Evolutionary conservation across 1,140 invertebrate species (phyloP), one percentile per base, ranked within the genome.

Genomic region (Anthonomus grandis): DNA sequence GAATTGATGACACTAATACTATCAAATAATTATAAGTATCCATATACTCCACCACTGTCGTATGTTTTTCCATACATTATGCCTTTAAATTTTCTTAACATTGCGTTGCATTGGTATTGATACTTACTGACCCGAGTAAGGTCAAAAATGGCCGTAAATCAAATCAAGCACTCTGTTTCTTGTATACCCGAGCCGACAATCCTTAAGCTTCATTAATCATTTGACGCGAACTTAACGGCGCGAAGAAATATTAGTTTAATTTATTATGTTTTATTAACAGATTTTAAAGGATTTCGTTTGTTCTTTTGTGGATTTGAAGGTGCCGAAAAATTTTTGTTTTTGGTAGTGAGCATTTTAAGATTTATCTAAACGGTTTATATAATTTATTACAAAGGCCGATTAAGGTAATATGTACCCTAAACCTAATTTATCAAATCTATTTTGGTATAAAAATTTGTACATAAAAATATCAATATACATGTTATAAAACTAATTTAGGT

Each of bases 121-220:
- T 59, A 46, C 19, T 52, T 27, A 46, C 24, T 59, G 57, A 51
- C 57, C 41, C 36, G 17, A 23, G 39, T 15, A 19, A 45, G 57
- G 57, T 59, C 57, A 59, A 31, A 46, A 49, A 31, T 39, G 36
- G n/a, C 48, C 49, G 57, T 59, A 59, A 59, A 59, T 59, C 57
- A 59, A 59, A 24, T 31, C n/a, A n/a, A n/a, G n/a, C n/a, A n/a
- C 42, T 34, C 19, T 52, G 50, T 52, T 52, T 46, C 57, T 46
- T 46, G 25, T 27, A 42, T 34, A 42, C 39, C 46, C 27, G 25
- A 37, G 52, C 52, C 52, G 52, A 55, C 52, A 55, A 55, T 46
- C 52, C 42, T 25, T 42, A 22, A 5, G 52, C 25, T 55, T 59
- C 42, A 59, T 59, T 59, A 46, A 52, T 59, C 57, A 51, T 27